Evolutionary conservation across 2,797 vertebrate species (phyloP), one percentile per base, ranked within the genome.

Genomic region (Amphiprion clarkii): DNA sequence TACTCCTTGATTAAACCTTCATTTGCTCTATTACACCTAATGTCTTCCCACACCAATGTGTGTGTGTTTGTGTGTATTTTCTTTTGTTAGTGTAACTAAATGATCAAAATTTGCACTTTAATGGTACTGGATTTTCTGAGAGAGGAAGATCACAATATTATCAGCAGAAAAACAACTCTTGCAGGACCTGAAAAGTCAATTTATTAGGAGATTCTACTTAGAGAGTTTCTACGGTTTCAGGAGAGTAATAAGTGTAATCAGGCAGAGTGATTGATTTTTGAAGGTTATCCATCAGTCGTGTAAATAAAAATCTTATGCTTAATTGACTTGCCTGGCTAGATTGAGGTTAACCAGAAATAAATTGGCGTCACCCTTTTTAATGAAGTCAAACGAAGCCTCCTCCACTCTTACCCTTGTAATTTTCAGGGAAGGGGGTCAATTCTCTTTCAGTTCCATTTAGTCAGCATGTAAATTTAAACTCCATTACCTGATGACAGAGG

Each of bases 201-300:
- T 48, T 48, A 74, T 76, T 65, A 55, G 62, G 44, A 62, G 54
- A 58, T 67, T 60, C 16, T 17, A 49, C 59, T 66, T 53, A 75
- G 66, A 78, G 63, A 74, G 76, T 74, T 42, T 61, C 40, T 36
- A 23, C 33, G 10, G 64, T 58, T 72, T 67, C 27, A 76, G 40
- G 40, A 81, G 60, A 69, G 65, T 76, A 72, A 56, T 62, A 74
- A 76, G 67, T 72, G 80, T 79, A 85, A 85, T 84, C 76, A 74
- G 56, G 61, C 25, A 10, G 51, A 36, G 29, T 33, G 80, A 90
- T 89, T 86, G 83, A 90, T 85, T 86, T 85, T 75, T 81, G 69
- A 89, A 89, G 86, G 82, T 89, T 86, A 89, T 87, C 76, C 63
- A 82, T 81, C 75, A 85, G 73, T 72, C 52, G 23, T 71, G 76